Evolutionary conservation across 1,140 invertebrate species (phyloP), one percentile per base, ranked within the genome.

Genomic region (Drosophila ohnishii): DNA sequence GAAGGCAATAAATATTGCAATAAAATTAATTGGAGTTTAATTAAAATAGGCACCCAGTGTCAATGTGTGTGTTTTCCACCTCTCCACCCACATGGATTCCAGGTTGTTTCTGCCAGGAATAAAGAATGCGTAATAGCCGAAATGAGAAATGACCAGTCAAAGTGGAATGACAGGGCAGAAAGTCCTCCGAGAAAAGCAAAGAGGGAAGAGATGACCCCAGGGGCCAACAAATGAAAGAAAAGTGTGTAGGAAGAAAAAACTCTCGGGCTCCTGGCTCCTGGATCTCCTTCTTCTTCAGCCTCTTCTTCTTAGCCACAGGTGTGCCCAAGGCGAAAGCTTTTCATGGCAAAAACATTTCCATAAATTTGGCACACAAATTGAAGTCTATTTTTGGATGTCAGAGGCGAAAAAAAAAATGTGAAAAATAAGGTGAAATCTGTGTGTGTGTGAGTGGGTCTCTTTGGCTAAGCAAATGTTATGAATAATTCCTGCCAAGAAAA

Each of bases 1-100:
- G 25, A 16, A 71, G 84, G 73, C 85, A 22, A 84, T 88, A 78
- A 87, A 87, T 87, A 87, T 84, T 71, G 77, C 77, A 78, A 84
- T 78, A 69, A 84, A 78, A 84, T 80, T 78, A 84, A 87, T 80
- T 78, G 62, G 88, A 88, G 80, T 88, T 84, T 87, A 87, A 87
- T 87, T 87, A 87, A 87, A 87, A 75, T 71, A 61, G 51, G 40
- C 56, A 34, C 22, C n/a, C 59, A 40, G 42, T 60, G 47, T 47
- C 35, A 34, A 25, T 25, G 22, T 28, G 45, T 19, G 14, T 34
- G 19, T 19, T 8, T 3, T 37, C 56, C 35, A 11, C 40, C 40
- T 19, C 6, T 14, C 16, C 67, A 48, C 37, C 59, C 44, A 65
- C 25, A 14, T 32, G 16, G 48, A 19, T 35, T 3, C 1, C 48